Conservation (phyloP, 2,113 vertebrate genomes). For the Paedocypris sp. region DNA sequence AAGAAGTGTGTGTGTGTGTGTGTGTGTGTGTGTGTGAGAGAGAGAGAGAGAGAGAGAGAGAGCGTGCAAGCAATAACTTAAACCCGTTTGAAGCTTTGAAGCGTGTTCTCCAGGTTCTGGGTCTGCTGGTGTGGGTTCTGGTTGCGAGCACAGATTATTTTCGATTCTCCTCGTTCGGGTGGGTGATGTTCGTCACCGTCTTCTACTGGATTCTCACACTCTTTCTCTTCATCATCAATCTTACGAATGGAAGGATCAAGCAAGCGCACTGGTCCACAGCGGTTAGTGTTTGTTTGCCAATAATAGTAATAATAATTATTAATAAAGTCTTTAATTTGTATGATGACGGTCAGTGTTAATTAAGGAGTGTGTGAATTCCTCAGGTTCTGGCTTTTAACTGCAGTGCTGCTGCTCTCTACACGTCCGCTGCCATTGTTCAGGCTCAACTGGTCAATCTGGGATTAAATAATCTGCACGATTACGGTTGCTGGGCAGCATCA, state of each 20-base stretch:
- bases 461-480: conserved; percentile 56
- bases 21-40: too few species aligned
- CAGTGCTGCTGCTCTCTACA: conserved; percentile 68
- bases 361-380: too few species aligned
- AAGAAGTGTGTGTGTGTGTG: too few species aligned
- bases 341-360: too few species aligned
- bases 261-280: conserved; percentile 71
- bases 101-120: conserved; percentile 59
- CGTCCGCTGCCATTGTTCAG: conserved; percentile 69
- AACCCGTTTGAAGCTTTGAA: too few species aligned
- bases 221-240: conserved; percentile 72
- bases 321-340: too few species aligned
- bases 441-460: conserved; percentile 59
- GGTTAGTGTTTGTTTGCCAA: too few species aligned
- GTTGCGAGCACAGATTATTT: conserved; percentile 75
- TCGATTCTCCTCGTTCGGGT: conserved; percentile 67
- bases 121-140: conserved; percentile 72
- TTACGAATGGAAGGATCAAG: conserved; percentile 71
- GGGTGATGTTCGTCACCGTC: conserved; percentile 80
- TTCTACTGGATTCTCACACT: conserved; percentile 76
- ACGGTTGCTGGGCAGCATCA: conserved; percentile 75
- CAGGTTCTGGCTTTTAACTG: conserved; percentile 72
- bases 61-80: too few species aligned
- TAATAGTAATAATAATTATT: too few species aligned
- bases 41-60: too few species aligned